Evolutionary conservation across 2,888 invertebrate species (phyloP), one percentile per base, ranked within the genome.

Genomic region (Volucella bombylans): DNA sequence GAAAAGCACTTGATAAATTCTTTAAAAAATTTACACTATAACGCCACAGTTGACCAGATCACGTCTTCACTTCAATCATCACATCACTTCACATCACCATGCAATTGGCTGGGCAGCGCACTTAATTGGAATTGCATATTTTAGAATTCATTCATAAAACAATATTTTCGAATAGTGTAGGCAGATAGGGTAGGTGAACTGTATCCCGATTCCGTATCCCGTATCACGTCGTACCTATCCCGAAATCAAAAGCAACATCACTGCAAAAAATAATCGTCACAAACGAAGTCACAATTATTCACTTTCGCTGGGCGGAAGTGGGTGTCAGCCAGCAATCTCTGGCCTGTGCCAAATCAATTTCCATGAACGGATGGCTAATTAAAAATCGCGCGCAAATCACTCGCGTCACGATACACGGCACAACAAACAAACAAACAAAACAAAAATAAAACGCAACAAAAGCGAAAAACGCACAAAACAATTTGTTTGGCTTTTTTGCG

Each of bases 341-440:
- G 52, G 67, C 78, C 69, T 77, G 73, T 52, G 65, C 45, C 82
- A 82, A 68, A 77, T 67, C 73, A 68, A 82, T 78, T 69, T 61
- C 78, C 68, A 78, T 65, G 23, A 71, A 72, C 76, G 67, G 59
- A 39, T 73, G 49, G 80, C 52, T 85, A 81, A 85, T 83, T 80
- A 79, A 83, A 80, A 83, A 72, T 86, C 77, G 83, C 86, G 83
- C 86, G 83, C 71, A 80, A 79, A 76, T 83, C 76, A 67, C 72
- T 67, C 73, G 61, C 86, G 73, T 77, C 71, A 62, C 73, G 61
- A 49, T 45, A 54, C 12, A 18, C 23, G 15, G 9, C 14, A 62
- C 61, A 62, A 38, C 12, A 62, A 47, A 59, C 18, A 59, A n/a
- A 47, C 4, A 38, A 9, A 23, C 23, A 23, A 15, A n/a, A 31